Evolutionary conservation across 2,888 invertebrate species (phyloP), one percentile per base, ranked within the genome.

Genomic region (Galerucella calmariensis): DNA sequence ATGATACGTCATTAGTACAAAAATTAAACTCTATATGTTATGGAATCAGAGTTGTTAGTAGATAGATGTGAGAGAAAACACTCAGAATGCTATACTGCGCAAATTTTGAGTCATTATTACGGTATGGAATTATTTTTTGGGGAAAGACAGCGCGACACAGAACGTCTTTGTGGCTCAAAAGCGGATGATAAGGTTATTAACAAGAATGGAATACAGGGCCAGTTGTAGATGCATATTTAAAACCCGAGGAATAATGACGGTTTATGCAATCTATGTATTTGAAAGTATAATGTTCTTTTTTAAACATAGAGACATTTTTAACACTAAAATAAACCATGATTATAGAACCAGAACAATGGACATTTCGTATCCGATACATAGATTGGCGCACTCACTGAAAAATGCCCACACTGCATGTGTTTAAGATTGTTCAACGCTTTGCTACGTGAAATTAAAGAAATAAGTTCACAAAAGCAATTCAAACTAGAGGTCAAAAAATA

Each of bases 111-210:
- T 67, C 14, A 16, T 10, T 51, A 20, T 1, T 67, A 27, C 46
- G 12, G 35, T 67, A 67, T 51, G 67, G 67, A 3, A 48, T 67
- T 12, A 51, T 67, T 46, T 67, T 67, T 20, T 67, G 67, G 67
- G 67, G 67, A 46, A 27, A 48, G 48, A 63, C 35, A 63, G 63
- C 27, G n/a, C 11, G 6, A 35, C 46, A 12, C 63, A 27, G 11
- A 16, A 35, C 11, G 16, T 27, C 3, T 63, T 63, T n/a, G 41
- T 41, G 11, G 11, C 16, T 10, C 63, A 63, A 63, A 63, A 63
- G 27, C 41, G 63, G 12, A 10, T 63, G 4, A 14, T 63, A 4
- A 27, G 63, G n/a, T 2, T 41, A 10, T 27, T 63, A 14, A 63
- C 5, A 44, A 27, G 27, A 8, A 35, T 63, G 11, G 12, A 14